Percentiles rank a stretch among this genome's conserved stretches.
phyloP scores from a whole-genome alignment of 2,797 vertebrate genomes.

The Hyperoplus immaculatus region DNA sequence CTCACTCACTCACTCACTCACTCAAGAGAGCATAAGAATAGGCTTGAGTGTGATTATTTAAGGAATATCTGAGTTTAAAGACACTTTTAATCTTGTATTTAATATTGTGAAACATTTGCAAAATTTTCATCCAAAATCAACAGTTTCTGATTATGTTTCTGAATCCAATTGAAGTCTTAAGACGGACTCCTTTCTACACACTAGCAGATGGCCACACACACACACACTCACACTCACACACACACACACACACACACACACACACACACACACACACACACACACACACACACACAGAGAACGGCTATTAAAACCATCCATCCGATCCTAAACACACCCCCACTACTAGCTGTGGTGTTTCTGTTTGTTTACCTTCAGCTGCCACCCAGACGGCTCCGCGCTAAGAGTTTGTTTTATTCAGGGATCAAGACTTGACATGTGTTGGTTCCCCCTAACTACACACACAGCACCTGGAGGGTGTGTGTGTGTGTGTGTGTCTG shows the following conservation, averaged over 20 bases:
- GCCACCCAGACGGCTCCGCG: constrained; percentile 39
- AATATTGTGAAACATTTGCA: no score
- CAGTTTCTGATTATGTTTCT: constrained; percentile 6
- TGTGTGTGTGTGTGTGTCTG: no score
- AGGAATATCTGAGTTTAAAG: neutral
- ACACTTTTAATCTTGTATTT: neutral
- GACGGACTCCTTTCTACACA: constrained; percentile 10
- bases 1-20: neutral
- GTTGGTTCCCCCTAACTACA: neutral
- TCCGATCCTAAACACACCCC: constrained; percentile 23
- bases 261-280: neutral
- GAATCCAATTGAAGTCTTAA: constrained; percentile 22
- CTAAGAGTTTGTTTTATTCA: constrained; percentile 53
- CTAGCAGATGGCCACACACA: constrained; percentile 31
- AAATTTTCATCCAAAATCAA: neutral
- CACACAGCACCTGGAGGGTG: constrained; percentile 44
- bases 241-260: no score
- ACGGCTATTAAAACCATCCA: constrained; percentile 54
- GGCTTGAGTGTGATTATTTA: neutral
- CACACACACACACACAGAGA: constrained; percentile 22
- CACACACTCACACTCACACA: no score
- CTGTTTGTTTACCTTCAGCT: constrained; percentile 66
- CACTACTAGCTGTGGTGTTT: constrained; percentile 35
- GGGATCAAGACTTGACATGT: constrained; percentile 36
- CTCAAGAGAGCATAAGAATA: neutral